A percentile compares a stretch with the other conserved stretches of the same genome.
Evolutionary conservation across 2,113 vertebrate species (phyloP).

Genomic region (Ptyas mucosa): DNA sequence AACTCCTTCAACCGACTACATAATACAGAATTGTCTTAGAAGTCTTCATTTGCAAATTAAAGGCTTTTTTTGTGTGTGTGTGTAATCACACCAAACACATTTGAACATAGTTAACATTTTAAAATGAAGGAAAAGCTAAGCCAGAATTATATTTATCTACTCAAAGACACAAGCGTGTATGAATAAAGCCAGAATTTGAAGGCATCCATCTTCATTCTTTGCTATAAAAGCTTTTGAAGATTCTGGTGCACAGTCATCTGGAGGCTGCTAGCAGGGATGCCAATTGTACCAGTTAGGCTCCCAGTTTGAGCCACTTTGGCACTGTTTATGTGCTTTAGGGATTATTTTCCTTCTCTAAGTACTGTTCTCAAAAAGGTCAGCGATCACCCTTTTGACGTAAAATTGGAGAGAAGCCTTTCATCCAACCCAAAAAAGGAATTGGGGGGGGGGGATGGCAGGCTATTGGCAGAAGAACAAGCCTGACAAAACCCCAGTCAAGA

Average conservation of each 20-base stretch:
- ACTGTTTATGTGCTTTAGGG: background rate
- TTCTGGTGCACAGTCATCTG: background rate
- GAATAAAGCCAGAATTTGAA: background rate
- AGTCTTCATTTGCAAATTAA: background rate
- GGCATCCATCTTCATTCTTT: background rate
- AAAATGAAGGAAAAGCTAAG: background rate
- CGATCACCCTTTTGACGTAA: background rate
- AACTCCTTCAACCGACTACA: background rate
- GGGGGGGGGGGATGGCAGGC: rapidly evolving
- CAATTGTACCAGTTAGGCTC: background rate
- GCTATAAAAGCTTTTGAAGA: background rate
- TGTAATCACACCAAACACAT: background rate
- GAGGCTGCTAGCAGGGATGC: background rate
- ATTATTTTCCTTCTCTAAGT: background rate
- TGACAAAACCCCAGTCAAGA: background rate
- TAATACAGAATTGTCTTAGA: background rate
- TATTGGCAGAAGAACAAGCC: background rate
- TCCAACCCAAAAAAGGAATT: background rate
- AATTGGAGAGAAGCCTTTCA: background rate
- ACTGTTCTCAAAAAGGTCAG: background rate
- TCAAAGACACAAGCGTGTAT: background rate
- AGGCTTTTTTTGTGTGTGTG: background rate
- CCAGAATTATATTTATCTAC: background rate
- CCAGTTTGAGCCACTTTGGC: background rate
- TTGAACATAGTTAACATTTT: background rate